These are phyloP conservation scores for Phocoena sinus DNA, from an alignment of 2,113 vertebrate species.

Conservation along the genomic window DNA sequence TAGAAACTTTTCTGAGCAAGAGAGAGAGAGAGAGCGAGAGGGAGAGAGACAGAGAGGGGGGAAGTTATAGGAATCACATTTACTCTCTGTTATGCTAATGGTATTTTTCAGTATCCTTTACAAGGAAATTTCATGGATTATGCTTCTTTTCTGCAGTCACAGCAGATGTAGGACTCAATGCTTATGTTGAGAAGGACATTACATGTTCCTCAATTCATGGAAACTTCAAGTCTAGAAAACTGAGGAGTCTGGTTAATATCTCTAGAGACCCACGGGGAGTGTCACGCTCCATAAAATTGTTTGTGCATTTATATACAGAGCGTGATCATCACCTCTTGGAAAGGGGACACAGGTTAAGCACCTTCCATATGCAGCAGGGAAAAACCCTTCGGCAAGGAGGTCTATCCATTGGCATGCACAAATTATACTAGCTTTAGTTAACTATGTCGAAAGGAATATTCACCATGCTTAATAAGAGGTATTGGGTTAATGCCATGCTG, in stretches of 20 bases:
- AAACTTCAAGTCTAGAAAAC: constrained; percentile 60
- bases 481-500: constrained; percentile 33
- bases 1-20: not conserved
- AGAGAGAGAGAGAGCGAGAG: not conserved
- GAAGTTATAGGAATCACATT: not conserved
- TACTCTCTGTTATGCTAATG: not conserved
- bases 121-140: not conserved
- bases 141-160: constrained; percentile 1
- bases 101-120: not conserved
- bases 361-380: constrained; percentile 29
- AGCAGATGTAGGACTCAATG: constrained; percentile 3
- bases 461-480: constrained; percentile 50
- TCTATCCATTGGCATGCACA: constrained; percentile 19
- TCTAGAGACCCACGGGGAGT: constrained; percentile 36
- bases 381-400: constrained; percentile 40
- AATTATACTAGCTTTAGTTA: constrained; percentile 39
- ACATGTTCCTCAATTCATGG: constrained; percentile 29
- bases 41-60: not conserved
- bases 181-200: constrained; percentile 38
- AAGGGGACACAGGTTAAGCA: constrained; percentile 42
- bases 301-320: constrained; percentile 39
- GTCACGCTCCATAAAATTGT: constrained; percentile 53
- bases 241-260: constrained; percentile 46
- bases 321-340: constrained; percentile 21
- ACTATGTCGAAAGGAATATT: constrained; percentile 38